Evolutionary conservation across 2,797 vertebrate genomes (phyloP).

Genomic region (Catostomus latipinnis): DNA sequence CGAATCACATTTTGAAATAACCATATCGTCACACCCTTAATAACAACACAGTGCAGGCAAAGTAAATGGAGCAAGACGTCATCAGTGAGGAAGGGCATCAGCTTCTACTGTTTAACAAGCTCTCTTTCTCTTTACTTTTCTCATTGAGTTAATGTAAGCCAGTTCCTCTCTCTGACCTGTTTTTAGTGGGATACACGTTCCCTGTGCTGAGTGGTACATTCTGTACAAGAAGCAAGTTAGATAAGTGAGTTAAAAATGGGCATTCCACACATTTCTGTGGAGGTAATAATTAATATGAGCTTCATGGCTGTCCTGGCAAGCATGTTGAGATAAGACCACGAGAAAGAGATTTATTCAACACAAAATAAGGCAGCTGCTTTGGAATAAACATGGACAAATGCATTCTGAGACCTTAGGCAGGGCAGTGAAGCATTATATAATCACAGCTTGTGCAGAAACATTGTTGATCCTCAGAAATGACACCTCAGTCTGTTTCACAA

Average conservation of each 20-base stretch:
- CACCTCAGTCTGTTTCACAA: background rate
- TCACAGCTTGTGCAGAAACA: background rate
- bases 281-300: constrained; percentile 59
- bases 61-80: background rate
- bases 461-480: background rate
- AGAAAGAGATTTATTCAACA: constrained; percentile 3
- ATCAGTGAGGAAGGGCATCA: constrained; percentile 19
- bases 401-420: background rate
- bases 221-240: constrained; percentile 43
- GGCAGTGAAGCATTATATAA: background rate
- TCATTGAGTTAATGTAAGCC: constrained; percentile 24
- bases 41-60: background rate
- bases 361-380: background rate
- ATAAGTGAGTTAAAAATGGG: constrained; percentile 50
- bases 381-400: background rate
- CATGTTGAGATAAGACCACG: constrained; percentile 38
- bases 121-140: constrained; percentile 30
- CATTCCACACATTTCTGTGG: constrained; percentile 53
- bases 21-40: background rate
- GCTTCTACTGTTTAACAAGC: constrained; percentile 13
- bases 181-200: constrained; percentile 9
- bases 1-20: too few relatives aligned
- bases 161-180: background rate
- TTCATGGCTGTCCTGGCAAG: constrained; percentile 4
- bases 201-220: constrained; percentile 27